phyloP scores from a whole-genome alignment of 2,797 vertebrate species.

The Mormyrus hasselquistii region DNA sequence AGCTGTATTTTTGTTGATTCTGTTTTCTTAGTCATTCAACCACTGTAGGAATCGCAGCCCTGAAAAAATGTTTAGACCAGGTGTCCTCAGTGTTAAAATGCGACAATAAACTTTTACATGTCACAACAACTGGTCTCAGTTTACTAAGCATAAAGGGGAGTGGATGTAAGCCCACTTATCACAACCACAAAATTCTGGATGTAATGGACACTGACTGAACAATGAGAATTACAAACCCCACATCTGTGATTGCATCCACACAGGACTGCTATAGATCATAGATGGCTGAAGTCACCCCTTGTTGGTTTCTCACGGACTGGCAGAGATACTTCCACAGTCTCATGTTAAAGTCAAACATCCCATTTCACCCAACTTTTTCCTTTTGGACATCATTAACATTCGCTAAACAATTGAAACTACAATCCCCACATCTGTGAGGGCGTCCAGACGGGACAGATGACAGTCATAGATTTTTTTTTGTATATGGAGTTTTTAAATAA shows the following conservation, averaged over 20 bases:
- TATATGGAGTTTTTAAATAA: background rate
- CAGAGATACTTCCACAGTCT: background rate
- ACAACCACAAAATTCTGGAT: background rate
- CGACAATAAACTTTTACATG: conserved; percentile 8
- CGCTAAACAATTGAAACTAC: background rate
- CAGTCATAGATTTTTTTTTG: background rate
- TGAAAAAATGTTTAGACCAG: background rate
- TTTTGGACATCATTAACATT: background rate
- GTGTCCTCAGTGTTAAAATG: background rate
- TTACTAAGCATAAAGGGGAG: background rate
- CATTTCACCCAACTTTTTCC: background rate
- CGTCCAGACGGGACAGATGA: background rate
- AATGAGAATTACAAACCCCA: background rate
- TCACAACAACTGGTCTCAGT: background rate
- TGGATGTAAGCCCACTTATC: background rate
- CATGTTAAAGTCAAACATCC: background rate
- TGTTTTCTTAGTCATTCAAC: background rate
- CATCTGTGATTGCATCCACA: background rate
- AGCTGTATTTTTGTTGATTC: background rate
- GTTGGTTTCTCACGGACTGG: background rate
- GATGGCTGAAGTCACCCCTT: background rate
- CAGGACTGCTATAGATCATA: background rate
- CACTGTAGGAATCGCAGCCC: background rate
- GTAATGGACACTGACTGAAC: background rate
- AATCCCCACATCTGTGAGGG: background rate